Evolutionary conservation across 1,140 invertebrate genomes (phyloP).

Genomic region (Polypedilum vanderplanki): DNA sequence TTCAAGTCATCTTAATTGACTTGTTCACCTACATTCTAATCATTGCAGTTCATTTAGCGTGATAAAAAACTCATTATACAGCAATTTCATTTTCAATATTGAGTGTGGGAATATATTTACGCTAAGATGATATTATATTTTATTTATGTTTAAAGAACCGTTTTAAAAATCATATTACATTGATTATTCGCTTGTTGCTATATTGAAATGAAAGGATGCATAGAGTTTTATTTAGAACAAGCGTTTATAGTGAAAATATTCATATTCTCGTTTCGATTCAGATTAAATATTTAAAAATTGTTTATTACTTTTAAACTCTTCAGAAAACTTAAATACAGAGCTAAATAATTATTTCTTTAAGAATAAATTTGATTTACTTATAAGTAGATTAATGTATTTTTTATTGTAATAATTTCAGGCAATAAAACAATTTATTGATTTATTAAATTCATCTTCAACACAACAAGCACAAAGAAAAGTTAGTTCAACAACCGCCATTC

Average conservation of each 20-base stretch:
- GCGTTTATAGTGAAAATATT: neutral
- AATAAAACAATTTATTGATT: constrained; percentile 45
- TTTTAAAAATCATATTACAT: too few species aligned
- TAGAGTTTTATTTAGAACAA: too few species aligned
- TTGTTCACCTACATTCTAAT: constrained; percentile 5
- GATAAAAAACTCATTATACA: neutral
- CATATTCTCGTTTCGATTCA: too few species aligned
- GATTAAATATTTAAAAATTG: too few species aligned
- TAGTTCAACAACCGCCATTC: constrained; percentile 78
- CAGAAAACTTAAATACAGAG: too few species aligned
- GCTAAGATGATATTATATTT: neutral
- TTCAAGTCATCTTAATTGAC: neutral
- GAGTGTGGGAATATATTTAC: neutral
- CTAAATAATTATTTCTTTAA: neutral
- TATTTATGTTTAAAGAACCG: neutral
- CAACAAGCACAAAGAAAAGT: constrained; percentile 44
- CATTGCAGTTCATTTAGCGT: neutral
- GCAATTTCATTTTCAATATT: neutral
- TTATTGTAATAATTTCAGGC: constrained; percentile 35
- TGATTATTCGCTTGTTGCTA: too few species aligned
- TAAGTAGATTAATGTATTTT: neutral
- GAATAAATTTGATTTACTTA: too few species aligned
- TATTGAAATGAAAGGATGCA: too few species aligned
- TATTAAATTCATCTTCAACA: constrained; percentile 36
- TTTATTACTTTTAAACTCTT: too few species aligned